Base-by-base conservation (phyloP, 2,888 invertebrate genomes). In the Coenonympha arcania region DNA sequence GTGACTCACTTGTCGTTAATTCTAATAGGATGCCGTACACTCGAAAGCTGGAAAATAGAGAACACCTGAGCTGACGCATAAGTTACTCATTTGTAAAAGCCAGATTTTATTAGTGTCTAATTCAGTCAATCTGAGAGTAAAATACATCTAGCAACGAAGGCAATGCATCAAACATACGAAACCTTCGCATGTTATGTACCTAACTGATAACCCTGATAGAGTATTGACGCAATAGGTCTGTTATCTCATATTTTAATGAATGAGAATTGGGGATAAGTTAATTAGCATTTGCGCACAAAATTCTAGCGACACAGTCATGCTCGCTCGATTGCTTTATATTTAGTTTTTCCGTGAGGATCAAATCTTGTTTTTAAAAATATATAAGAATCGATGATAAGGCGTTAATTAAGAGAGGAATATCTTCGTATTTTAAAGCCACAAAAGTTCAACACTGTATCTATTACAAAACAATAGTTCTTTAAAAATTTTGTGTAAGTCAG, bases 31-130 rank as follows among this genome's bases (percentile, higher is more conserved):
- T 42, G 43, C 20, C 43, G 50, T 30, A 44, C 30, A 19, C 24
- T 42, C 47, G 39, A 48, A 50, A 15, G 24, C 24, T 42, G 49
- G 39, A 48, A 50, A 15, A 44, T 47, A 43, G 28, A 55, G 42
- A 48, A 50, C 36, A 52, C 34, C 36, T 41, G 34, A 47, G 31
- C 44, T 50, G 52, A 55, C 50, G 46, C 52, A 55, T 52, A 31
- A 24, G 20, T 43, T 22, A 26, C 22, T 16, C 26, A 20, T 28
- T 28, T 28, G 18, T 24, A 6, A 13, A 28, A 30, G 6, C 11
- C 11, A 11, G 24, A 2, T 2, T 15, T 39, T 39, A 18, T 22
- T 39, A 24, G 13, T n/a, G n/a, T n/a, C n/a, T 36, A 11, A 20
- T 36, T 36, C 15, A 24, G 1, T 2, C 15, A 34, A 34, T n/a